These are phyloP conservation scores for Trisateles emortualis DNA, from an alignment of 2,888 invertebrate genomes.

Conservation along the genomic window DNA sequence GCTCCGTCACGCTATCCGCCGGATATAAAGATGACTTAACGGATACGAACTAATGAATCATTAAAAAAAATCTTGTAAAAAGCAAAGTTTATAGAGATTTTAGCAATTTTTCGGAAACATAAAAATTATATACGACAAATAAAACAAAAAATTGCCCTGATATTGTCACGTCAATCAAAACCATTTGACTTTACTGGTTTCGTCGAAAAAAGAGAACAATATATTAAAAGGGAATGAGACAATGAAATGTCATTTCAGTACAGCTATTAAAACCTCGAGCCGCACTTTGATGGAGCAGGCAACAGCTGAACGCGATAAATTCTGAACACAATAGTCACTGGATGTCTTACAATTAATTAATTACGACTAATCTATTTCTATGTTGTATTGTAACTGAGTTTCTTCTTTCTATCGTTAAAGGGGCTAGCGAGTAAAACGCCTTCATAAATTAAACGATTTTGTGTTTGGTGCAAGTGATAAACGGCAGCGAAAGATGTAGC, in stretches of 20 bases:
- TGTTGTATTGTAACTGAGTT: conserved; percentile 26
- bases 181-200: conserved; percentile 17
- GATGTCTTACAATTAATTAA: conserved; percentile 61
- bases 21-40: conserved; percentile 21
- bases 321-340: conserved; percentile 53
- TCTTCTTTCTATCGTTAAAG: conserved; percentile 46
- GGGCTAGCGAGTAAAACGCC: conserved; percentile 56
- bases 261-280: conserved; percentile 39
- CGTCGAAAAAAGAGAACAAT: conserved; percentile 8
- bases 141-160: conserved; percentile 11
- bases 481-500: conserved; percentile 14
- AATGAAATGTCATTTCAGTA: conserved; percentile 47
- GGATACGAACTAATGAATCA: conserved; percentile 40
- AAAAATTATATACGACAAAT: conserved; percentile 12
- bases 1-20: conserved; percentile 12
- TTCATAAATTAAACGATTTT: conserved; percentile 54
- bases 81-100: conserved; percentile 30
- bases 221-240: conserved; percentile 15
- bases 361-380: conserved; percentile 56
- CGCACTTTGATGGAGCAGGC: conserved; percentile 19
- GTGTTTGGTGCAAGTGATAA: conserved; percentile 20
- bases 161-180: conserved; percentile 34
- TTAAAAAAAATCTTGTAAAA: conserved; percentile 20
- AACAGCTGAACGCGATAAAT: conserved; percentile 68
- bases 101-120: conserved; percentile 12